A percentile compares a stretch with the other conserved stretches of the same genome.
Evolutionary conservation across 2,797 vertebrate species (phyloP).

Genomic region (Mormyrops boulengeri): DNA sequence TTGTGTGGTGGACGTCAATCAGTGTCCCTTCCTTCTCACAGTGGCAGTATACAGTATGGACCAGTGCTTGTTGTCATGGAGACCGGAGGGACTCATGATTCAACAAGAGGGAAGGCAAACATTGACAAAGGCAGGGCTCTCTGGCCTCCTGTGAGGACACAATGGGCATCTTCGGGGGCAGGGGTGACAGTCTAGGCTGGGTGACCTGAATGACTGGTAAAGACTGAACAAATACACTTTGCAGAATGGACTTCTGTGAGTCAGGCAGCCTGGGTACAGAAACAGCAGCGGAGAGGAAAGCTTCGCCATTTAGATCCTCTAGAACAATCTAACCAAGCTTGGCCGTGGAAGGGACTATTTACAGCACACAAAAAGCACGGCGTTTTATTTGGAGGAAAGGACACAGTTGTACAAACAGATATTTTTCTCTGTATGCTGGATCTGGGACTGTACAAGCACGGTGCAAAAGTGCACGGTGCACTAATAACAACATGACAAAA

Average conservation of each 20-base stretch:
- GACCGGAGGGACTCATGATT: constrained; percentile 56
- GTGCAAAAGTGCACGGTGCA: neutral
- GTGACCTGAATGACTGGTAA: neutral
- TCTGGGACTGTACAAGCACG: neutral
- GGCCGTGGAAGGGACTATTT: neutral
- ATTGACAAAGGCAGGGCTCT: constrained; percentile 33
- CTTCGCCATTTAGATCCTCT: neutral
- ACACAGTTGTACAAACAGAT: neutral
- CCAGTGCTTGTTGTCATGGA: constrained; percentile 61
- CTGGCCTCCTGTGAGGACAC: constrained; percentile 22
- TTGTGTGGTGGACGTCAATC: constrained; percentile 21
- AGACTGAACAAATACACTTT: neutral
- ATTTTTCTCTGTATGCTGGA: neutral
- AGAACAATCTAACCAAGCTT: neutral
- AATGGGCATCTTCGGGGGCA: constrained; percentile 29
- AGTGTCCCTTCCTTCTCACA: constrained; percentile 45
- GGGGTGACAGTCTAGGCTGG: constrained; percentile 19
- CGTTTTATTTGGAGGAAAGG: neutral
- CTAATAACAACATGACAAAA: neutral
- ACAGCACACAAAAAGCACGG: neutral
- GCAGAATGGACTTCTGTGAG: neutral
- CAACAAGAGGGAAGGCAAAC: constrained; percentile 35
- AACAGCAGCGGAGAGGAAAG: neutral
- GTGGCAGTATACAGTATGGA: constrained; percentile 68
- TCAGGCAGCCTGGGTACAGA: constrained; percentile 2